phyloP scores from a whole-genome alignment of 2,113 vertebrate species.

The Etheostoma spectabile region DNA sequence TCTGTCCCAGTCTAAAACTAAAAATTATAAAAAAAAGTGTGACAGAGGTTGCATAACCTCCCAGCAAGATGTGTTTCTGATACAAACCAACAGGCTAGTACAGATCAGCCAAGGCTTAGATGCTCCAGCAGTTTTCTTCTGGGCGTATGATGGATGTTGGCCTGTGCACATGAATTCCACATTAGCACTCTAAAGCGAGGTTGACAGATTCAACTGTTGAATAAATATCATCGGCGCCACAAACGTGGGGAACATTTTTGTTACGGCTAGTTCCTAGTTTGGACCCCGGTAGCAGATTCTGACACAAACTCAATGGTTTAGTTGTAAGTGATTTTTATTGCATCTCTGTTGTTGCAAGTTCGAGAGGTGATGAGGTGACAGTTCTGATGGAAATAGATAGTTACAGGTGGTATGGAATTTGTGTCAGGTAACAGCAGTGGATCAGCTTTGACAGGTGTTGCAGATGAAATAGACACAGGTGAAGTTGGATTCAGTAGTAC shows the following conservation, averaged over 20 bases:
- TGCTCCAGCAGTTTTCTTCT: slow-evolving; percentile 42
- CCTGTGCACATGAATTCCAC: slow-evolving; percentile 29
- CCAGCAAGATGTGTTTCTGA: slow-evolving; percentile 56
- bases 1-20: slow-evolving; percentile 16
- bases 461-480: too few species aligned
- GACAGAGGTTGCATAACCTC: slow-evolving; percentile 59
- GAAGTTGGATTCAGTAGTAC: too few species aligned
- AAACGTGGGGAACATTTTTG: not conserved
- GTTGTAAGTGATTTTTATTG: too few species aligned
- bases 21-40: slow-evolving; percentile 23
- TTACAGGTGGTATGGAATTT: too few species aligned
- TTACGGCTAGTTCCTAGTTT: too few species aligned
- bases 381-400: too few species aligned
- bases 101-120: slow-evolving; percentile 38
- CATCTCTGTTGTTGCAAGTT: too few species aligned
- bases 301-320: too few species aligned
- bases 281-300: too few species aligned
- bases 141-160: slow-evolving; percentile 30
- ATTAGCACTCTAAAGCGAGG: slow-evolving; percentile 30
- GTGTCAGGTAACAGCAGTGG: too few species aligned
- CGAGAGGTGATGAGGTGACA: too few species aligned
- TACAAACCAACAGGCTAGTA: slow-evolving; percentile 46
- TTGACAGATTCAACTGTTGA: slow-evolving; percentile 50
- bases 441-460: too few species aligned
- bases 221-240: slow-evolving; percentile 37